Evolutionary conservation across 2,888 invertebrate species (phyloP), one percentile per base, ranked within the genome.

Genomic region (Folsomia candida): DNA sequence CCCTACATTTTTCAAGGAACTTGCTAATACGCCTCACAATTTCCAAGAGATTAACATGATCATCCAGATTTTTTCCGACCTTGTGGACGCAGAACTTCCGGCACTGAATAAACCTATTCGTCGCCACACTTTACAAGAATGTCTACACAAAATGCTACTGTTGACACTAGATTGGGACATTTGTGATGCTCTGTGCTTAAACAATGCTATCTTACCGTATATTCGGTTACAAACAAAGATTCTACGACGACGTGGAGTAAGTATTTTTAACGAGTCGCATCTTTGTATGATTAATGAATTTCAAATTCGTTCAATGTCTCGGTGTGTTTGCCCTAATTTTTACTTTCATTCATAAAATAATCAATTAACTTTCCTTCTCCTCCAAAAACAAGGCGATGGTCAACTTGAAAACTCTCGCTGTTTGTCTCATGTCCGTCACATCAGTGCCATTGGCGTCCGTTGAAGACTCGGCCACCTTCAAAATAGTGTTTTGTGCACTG

Each of bases 341-440:
- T 63, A 9, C 61, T 51, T 22, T 54, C n/a, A 60, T 63, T 63
- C 57, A 66, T 20, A 27, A 66, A 54, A 11, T n/a, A 60, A 28
- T 66, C 51, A 4, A 29, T 51, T 11, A 54, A 26, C 60, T 58
- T 26, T 37, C 47, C n/a, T 37, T 64, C n/a, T n/a, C n/a, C n/a
- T n/a, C n/a, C n/a, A n/a, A n/a, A n/a, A n/a, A n/a, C n/a, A 62
- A 79, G 79, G 74, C 76, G 0, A 70, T 79, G 67, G 71, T 76
- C 26, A 77, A 65, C 59, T 25, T 74, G n/a, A 68, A 67, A 11
- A 37, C 74, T 2, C 51, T 78, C 25, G 76, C 78, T 3, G 62
- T 73, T 24, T 78, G 77, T 59, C 70, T 80, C 27, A 51, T 73
- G n/a, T 78, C 78, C 9, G 61, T 77, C 20, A 74, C 76, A 6